These are phyloP conservation scores for Zaprionus kolodkinae DNA, from an alignment of 1,140 invertebrate genomes.

Conservation along the genomic window DNA sequence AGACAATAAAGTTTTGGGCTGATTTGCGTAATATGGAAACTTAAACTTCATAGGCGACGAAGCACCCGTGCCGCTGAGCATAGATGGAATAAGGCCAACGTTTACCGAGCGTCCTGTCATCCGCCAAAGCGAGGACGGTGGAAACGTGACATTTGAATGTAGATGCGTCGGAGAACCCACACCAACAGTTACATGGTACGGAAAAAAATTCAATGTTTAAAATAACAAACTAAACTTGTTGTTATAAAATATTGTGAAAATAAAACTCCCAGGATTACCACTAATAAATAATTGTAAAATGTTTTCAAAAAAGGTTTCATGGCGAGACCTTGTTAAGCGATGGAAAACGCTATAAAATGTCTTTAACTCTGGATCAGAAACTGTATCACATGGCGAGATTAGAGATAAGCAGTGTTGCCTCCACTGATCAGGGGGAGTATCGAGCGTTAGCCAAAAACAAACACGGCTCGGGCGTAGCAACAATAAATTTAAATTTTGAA, in stretches of 20 bases:
- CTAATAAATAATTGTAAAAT: neutral
- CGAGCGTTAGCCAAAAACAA: conserved; percentile 96
- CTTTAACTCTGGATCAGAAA: conserved; percentile 93
- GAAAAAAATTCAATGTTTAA: conserved; percentile 1
- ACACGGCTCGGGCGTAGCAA: conserved; percentile 95
- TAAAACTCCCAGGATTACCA: conserved; percentile 22
- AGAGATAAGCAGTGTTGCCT: conserved; percentile 93
- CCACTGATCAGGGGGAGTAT: conserved; percentile 96
- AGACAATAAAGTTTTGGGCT: conserved; percentile 25
- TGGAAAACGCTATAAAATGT: conserved; percentile 90
- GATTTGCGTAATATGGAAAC: conserved; percentile 60
- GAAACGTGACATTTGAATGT: conserved; percentile 97
- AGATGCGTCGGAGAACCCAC: conserved; percentile 97
- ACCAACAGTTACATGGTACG: conserved; percentile 95
- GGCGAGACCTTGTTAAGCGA: conserved; percentile 91
- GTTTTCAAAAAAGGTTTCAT: conserved; percentile 89
- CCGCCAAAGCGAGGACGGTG: conserved; percentile 96
- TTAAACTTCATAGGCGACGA: conserved; percentile 91
- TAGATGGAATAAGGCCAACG: conserved; percentile 95
- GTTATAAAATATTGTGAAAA: neutral
- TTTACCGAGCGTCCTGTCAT: conserved; percentile 98
- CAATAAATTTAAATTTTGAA: conserved; percentile 98
- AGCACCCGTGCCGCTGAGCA: conserved; percentile 91
- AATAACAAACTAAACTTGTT: conserved; percentile 12
- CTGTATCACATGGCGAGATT: conserved; percentile 94